Base-by-base conservation (phyloP, 2,797 vertebrate species). In the Denticeps clupeoides region DNA sequence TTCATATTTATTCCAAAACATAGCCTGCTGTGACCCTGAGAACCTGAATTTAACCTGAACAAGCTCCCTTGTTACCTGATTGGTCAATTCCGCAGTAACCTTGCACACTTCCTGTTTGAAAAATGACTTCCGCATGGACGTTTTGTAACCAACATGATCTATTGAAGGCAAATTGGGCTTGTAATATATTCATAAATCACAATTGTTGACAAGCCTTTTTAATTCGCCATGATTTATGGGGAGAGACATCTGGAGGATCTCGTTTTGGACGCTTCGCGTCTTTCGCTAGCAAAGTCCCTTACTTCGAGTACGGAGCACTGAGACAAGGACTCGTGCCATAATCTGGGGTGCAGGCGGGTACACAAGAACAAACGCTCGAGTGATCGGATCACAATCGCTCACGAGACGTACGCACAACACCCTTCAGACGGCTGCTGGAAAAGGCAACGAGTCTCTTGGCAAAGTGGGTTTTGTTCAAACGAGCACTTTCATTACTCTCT, bases 141-240 rank as follows among this genome's bases (percentile, higher is more conserved):
- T 60, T 64, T 67, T 50, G 68, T 68, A 77, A 75, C 71, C 81
- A 82, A 79, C 71, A 74, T 70, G 76, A 80, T 79, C 71, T 73
- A 73, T 70, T 54, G 77, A 80, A 82, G 84, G 78, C 74, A 79
- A 81, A 85, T 80, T 69, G 82, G 71, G 63, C 62, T 62, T 55
- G 63, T 84, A 81, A 84, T 82, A 78, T 82, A 86, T 84, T 80
- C 78, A 79, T 80, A 81, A 82, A 81, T 80, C 78, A 80, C 71
- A 64, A 69, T 70, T 75, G 64, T 72, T 74, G 75, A 72, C 73
- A 77, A 73, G 67, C 62, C 58, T 63, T 80, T 16, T 81, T 82
- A 83, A 83, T 83, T 81, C 75, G 73, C 71, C 81, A 77, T 83
- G 80, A 86, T 84, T 84, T 81, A 82, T 79, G 70, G 71, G 60